Evolutionary conservation across 2,113 vertebrate genomes (phyloP).

Genomic region (Xenopus borealis): DNA sequence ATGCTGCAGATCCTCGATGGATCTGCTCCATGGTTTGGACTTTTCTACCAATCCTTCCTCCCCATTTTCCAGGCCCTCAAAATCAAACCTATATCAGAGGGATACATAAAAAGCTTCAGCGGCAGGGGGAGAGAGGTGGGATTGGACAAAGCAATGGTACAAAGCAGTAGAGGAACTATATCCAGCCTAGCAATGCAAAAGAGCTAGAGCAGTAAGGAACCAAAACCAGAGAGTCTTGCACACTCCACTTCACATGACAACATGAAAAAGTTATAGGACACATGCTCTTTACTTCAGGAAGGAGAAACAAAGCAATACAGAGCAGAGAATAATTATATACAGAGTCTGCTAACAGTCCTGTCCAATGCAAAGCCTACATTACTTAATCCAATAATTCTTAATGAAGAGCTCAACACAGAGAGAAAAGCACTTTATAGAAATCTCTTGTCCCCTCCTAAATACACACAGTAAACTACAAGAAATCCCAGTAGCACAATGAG

Average conservation of each 20-base stretch:
- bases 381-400: too few relatives aligned
- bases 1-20: constrained; percentile 94
- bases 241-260: constrained; percentile 8
- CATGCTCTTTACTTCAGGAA: background rate
- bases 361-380: too few relatives aligned
- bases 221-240: constrained; percentile 14
- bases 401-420: too few relatives aligned
- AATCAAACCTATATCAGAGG: constrained; percentile 82
- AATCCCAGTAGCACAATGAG: too few relatives aligned
- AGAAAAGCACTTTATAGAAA: too few relatives aligned
- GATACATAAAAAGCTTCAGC: constrained; percentile 46
- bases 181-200: constrained; percentile 37
- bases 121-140: constrained; percentile 47
- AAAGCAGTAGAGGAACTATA: constrained; percentile 46
- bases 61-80: constrained; percentile 88
- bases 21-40: constrained; percentile 90
- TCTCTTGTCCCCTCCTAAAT: too few relatives aligned
- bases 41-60: constrained; percentile 88
- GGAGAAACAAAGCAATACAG: background rate
- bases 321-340: too few relatives aligned
- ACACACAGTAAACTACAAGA: too few relatives aligned
- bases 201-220: background rate
- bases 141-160: constrained; percentile 52
- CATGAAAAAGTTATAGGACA: constrained; percentile 12
- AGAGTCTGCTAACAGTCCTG: too few relatives aligned